phyloP scores from a whole-genome alignment of 1,140 invertebrate species.

The Apis laboriosa region DNA sequence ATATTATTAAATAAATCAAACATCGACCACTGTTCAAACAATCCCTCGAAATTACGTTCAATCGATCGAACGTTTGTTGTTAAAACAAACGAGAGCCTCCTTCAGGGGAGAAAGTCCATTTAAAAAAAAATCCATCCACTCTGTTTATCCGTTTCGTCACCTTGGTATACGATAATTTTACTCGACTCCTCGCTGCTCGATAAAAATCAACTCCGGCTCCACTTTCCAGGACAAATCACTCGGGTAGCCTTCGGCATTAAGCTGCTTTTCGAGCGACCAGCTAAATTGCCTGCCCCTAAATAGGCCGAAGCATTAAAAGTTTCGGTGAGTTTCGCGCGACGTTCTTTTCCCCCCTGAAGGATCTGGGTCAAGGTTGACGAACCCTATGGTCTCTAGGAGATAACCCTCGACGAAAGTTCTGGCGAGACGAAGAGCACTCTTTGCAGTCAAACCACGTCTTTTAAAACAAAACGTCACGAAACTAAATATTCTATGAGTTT shows the following conservation, averaged over 20 bases:
- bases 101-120: background rate
- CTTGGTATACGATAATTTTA: background rate
- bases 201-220: background rate
- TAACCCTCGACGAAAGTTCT: background rate
- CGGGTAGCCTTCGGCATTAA: conserved; percentile 7
- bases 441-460: too few relatives aligned
- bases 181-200: background rate
- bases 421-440: background rate
- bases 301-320: conserved; percentile 46
- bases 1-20: background rate
- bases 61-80: background rate
- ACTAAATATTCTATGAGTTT: too few relatives aligned
- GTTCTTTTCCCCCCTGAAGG: conserved; percentile 8
- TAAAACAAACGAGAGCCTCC: too few relatives aligned
- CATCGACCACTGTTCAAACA: background rate
- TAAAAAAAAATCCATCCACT: background rate
- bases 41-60: background rate
- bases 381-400: conserved; percentile 1
- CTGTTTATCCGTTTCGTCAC: background rate
- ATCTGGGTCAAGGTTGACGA: conserved; percentile 45
- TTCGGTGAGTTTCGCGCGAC: background rate
- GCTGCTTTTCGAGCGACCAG: conserved; percentile 27
- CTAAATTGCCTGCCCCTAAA: conserved; percentile 30
- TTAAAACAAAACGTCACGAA: background rate
- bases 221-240: background rate